phyloP scores from a whole-genome alignment of 1,140 invertebrate genomes.

The Zelostemma sp. region DNA sequence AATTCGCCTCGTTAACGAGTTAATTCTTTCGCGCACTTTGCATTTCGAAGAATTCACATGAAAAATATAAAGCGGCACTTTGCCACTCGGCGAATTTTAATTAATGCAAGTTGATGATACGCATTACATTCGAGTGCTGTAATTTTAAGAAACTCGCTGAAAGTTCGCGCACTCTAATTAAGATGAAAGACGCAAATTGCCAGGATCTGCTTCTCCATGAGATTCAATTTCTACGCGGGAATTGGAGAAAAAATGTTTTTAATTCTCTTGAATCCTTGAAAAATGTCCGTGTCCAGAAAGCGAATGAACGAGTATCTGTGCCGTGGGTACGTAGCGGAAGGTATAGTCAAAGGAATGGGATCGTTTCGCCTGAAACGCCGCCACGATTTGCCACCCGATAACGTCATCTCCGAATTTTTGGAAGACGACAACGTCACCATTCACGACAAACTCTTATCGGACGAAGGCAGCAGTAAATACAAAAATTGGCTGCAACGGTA shows the following conservation, averaged over 20 bases:
- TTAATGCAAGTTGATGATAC: too few relatives aligned
- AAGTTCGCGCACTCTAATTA: too few relatives aligned
- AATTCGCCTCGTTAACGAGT: constrained; percentile 8
- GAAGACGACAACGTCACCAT: constrained; percentile 57
- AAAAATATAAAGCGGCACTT: too few relatives aligned
- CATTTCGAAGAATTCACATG: too few relatives aligned
- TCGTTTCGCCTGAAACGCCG: constrained; percentile 66
- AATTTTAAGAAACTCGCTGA: too few relatives aligned
- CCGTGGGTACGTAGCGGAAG: constrained; percentile 77
- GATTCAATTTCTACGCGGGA: too few relatives aligned
- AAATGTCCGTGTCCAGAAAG: constrained; percentile 65
- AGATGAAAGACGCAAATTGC: too few relatives aligned
- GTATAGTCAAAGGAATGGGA: constrained; percentile 76
- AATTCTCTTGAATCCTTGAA: too few relatives aligned
- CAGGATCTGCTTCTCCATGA: too few relatives aligned
- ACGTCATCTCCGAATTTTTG: constrained; percentile 41
- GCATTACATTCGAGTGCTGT: too few relatives aligned
- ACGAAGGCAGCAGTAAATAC: constrained; percentile 77
- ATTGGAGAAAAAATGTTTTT: too few relatives aligned
- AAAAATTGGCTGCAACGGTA: constrained; percentile 79
- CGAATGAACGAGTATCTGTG: constrained; percentile 82
- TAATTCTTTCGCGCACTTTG: neutral
- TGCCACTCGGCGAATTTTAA: too few relatives aligned
- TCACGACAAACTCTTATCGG: constrained; percentile 73
- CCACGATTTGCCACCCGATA: constrained; percentile 58